A percentile compares a stretch with the other conserved stretches of the same genome.
These are phyloP conservation scores for Alosa sapidissima DNA, from an alignment of 2,797 vertebrate genomes.

Conservation along the genomic window DNA sequence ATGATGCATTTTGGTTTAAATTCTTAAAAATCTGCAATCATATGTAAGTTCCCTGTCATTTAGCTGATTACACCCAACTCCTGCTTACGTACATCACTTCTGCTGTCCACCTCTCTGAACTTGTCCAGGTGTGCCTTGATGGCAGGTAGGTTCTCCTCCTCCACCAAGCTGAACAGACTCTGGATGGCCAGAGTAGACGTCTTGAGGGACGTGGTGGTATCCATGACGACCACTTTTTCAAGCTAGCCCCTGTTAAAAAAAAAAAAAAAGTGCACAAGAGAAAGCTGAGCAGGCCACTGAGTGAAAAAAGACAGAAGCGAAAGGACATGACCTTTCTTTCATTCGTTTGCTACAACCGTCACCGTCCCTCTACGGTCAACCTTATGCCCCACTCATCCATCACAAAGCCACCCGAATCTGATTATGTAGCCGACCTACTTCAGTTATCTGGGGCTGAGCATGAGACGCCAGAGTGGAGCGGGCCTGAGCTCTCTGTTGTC, in stretches of 20 bases:
- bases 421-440: constrained; percentile 23
- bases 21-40: background rate
- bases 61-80: background rate
- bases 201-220: constrained; percentile 75
- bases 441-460: background rate
- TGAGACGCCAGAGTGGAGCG: background rate
- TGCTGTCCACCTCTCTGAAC: constrained; percentile 92
- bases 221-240: constrained; percentile 66
- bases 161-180: constrained; percentile 89
- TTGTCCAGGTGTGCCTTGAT: constrained; percentile 91
- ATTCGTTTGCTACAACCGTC: background rate
- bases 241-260: background rate
- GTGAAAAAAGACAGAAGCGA: background rate
- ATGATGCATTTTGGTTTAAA: background rate
- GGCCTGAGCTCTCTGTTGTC: background rate
- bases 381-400: background rate
- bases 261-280: background rate
- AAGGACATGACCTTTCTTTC: background rate
- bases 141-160: constrained; percentile 92
- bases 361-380: background rate
- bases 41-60: background rate
- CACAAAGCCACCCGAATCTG: constrained; percentile 19
- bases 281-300: background rate
- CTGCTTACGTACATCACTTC: constrained; percentile 84
- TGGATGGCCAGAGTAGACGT: constrained; percentile 89